Conservation (phyloP, 2,113 vertebrate species). For the Mus musculus region DNA sequence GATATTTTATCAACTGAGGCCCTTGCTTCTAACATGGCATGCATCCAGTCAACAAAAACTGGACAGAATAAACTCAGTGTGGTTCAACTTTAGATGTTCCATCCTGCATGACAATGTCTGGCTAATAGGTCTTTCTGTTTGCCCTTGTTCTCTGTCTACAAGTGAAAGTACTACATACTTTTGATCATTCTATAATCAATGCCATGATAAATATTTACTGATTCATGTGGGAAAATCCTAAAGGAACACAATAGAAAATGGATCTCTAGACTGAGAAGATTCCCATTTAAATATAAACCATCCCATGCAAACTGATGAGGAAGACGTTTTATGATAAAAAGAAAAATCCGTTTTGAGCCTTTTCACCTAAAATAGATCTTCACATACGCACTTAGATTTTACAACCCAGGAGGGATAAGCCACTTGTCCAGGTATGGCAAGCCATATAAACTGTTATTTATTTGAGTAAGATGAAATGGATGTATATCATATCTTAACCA, state of each 20-base stretch:
- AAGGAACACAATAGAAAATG: constrained; percentile 37
- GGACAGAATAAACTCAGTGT: too few species aligned
- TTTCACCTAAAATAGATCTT: constrained; percentile 9
- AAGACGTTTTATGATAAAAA: neutral
- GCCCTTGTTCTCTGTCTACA: neutral
- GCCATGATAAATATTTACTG: neutral
- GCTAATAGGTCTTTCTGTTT: neutral
- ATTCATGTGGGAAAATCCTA: neutral
- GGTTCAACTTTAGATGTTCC: neutral
- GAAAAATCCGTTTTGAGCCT: neutral
- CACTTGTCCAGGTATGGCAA: neutral
- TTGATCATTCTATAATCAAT: neutral
- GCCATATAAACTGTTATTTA: neutral
- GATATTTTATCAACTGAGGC: too few species aligned
- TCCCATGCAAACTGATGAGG: neutral
- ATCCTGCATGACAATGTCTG: neutral
- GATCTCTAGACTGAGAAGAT: neutral
- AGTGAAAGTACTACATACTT: neutral
- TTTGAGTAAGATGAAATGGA: neutral
- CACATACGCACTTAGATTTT: neutral
- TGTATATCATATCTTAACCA: neutral
- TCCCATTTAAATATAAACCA: neutral
- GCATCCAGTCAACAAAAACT: neutral
- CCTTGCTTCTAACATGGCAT: neutral
- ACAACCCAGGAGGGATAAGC: neutral